These are phyloP conservation scores for Pachymerium ferrugineum DNA, from an alignment of 2,888 invertebrate genomes.

Conservation along the genomic window DNA sequence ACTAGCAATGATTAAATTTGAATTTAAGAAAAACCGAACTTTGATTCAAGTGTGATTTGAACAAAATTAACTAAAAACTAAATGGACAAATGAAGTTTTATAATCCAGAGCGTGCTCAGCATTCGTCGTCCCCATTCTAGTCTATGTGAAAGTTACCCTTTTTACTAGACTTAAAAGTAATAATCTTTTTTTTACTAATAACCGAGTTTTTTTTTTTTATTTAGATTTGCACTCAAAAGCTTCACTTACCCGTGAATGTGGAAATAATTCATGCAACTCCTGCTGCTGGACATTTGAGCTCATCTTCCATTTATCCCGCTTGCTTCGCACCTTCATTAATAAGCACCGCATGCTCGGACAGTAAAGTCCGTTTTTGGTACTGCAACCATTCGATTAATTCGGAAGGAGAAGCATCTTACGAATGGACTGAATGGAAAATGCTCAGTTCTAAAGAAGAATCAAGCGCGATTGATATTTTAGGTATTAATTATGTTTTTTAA, in stretches of 20 bases:
- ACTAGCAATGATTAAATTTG: too few relatives aligned
- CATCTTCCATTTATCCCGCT: constrained; percentile 97
- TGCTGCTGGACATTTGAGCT: constrained; percentile 93
- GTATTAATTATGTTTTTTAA: constrained; percentile 46
- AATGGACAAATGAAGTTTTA: too few relatives aligned
- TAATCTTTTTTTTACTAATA: constrained; percentile 29
- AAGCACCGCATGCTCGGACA: constrained; percentile 92
- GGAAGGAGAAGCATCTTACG: constrained; percentile 49
- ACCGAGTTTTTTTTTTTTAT: background rate
- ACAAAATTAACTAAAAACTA: too few relatives aligned
- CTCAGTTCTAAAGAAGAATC: constrained; percentile 63
- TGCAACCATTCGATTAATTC: constrained; percentile 41
- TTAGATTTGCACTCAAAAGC: constrained; percentile 75
- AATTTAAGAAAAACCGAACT: too few relatives aligned
- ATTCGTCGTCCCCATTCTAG: too few relatives aligned
- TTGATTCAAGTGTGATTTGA: too few relatives aligned
- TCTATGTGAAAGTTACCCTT: too few relatives aligned
- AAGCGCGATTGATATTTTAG: constrained; percentile 65
- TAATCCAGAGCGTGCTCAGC: too few relatives aligned
- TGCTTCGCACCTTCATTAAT: constrained; percentile 96
- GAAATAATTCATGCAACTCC: constrained; percentile 90
- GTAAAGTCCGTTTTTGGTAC: constrained; percentile 61
- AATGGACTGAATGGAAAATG: constrained; percentile 88
- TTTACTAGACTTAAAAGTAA: too few relatives aligned
- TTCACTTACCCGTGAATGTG: constrained; percentile 81